These are phyloP conservation scores for Ladona fulva DNA, from an alignment of 1,140 invertebrate genomes.

Conservation along the genomic window DNA sequence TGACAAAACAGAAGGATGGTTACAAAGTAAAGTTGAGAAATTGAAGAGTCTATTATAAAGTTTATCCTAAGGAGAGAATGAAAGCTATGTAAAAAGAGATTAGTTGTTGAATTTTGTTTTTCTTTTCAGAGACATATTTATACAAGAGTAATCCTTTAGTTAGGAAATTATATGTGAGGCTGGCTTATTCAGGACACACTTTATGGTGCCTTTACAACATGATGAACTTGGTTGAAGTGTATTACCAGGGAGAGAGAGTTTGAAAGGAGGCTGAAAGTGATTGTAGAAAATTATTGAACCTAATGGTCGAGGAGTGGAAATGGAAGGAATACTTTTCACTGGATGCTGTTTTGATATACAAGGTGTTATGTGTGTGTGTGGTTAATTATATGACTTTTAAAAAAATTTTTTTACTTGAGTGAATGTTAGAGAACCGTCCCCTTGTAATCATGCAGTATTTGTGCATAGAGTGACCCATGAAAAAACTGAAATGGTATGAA, in stretches of 20 bases:
- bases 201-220: conserved; percentile 12
- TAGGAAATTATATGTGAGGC: background rate
- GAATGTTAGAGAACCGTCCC: background rate
- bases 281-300: background rate
- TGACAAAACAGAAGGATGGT: background rate
- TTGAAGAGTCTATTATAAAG: conserved; percentile 7
- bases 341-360: conserved; percentile 15
- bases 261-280: conserved; percentile 8
- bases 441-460: background rate
- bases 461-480: too few species aligned
- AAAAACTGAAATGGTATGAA: background rate
- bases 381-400: background rate
- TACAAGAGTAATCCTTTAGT: background rate
- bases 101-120: conserved; percentile 16
- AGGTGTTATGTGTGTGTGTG: background rate
- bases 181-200: conserved; percentile 3
- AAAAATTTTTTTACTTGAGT: conserved; percentile 8
- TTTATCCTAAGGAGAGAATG: background rate
- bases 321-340: background rate
- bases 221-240: background rate
- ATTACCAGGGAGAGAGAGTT: background rate
- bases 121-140: conserved; percentile 15
- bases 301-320: background rate
- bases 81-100: conserved; percentile 11
- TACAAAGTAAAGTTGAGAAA: background rate